A percentile compares a stretch with the other conserved stretches of the same genome.
Conservation (phyloP, 2,113 vertebrate species). For the Chitala chitala region DNA sequence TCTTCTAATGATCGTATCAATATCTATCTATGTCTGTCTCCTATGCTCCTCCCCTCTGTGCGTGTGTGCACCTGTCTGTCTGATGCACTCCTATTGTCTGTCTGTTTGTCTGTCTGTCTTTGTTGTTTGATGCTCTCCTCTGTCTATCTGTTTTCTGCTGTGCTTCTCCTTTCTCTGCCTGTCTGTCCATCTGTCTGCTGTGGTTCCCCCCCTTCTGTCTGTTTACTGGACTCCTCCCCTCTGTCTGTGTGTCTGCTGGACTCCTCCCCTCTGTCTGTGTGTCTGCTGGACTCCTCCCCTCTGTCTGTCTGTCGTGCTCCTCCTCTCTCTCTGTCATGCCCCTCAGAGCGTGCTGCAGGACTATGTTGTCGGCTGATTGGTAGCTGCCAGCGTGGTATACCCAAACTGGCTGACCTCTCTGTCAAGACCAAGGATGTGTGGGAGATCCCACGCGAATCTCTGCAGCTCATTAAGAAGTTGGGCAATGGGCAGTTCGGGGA, state of each 20-base stretch:
- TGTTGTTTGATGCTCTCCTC: not conserved
- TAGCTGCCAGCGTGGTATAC: conserved; percentile 81
- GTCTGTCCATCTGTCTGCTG: not conserved
- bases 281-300: not conserved
- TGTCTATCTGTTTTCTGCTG: not conserved
- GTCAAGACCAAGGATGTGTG: conserved; percentile 93
- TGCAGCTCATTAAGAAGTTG: conserved; percentile 85
- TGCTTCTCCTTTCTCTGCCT: not conserved
- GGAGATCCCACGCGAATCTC: conserved; percentile 87
- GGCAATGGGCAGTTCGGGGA: conserved; percentile 91
- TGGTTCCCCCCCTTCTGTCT: no score
- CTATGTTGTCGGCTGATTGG: conserved; percentile 82
- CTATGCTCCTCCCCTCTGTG: not conserved
- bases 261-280: not conserved
- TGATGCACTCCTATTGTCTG: no score
- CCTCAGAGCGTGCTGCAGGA: conserved; percentile 75
- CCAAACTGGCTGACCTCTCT: conserved; percentile 82
- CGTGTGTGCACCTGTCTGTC: not conserved
- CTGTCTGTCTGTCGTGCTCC: not conserved
- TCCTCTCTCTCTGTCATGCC: conserved; percentile 8
- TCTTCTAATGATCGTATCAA: not conserved
- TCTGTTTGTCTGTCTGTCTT: not conserved
- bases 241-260: not conserved
- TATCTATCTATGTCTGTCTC: no score
- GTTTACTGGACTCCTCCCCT: not conserved